Base-by-base conservation (phyloP, 2,113 vertebrate genomes). In the Tapirus terrestris region DNA sequence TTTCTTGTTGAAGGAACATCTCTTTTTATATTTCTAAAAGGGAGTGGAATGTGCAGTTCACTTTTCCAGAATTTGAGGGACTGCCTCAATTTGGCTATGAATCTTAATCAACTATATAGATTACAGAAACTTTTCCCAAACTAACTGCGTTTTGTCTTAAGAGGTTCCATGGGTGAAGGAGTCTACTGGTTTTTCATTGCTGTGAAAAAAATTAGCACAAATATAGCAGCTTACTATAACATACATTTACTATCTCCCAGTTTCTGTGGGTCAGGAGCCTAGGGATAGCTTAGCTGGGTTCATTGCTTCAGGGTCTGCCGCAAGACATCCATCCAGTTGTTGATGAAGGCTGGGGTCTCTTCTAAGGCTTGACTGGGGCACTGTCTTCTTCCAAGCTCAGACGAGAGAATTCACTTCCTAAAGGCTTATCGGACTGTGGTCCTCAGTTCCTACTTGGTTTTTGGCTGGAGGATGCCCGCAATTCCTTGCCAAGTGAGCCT, bases 1-100 rank as follows among this genome's bases (percentile, higher is more conserved):
- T 94, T 96, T 94, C 51, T 39, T 95, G 1, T 76, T 95, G 21
- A 76, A 90, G 48, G 77, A 97, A 61, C 25, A 80, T 85, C 81
- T 98, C 65, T 67, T 48, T 94, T 91, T 91, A 29, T 16, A 53
- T 29, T 97, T 98, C 75, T 94, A 29, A 80, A 16, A 77, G 51
- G 7, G 33, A 97, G n/a, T 79, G 31, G 31, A 77, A 72, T 65
- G 79, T 51, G 7, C 13, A 70, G 14, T 75, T 80, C 17, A 36
- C 51, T 36, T 67, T 72, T 86, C 45, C 77, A 87, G 68, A 87
- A 79, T 89, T 85, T 45, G 8, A 84, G 33, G 29, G 20, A n/a
- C 17, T 75, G 10, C 56, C 25, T 75, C 5, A 31, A 6, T 85
- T 77, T 48, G 89, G 51, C 29, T 81, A 1, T 36, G 33, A 60